These are phyloP conservation scores for Cheilosia vernalis DNA, from an alignment of 2,888 invertebrate species.

Conservation along the genomic window DNA sequence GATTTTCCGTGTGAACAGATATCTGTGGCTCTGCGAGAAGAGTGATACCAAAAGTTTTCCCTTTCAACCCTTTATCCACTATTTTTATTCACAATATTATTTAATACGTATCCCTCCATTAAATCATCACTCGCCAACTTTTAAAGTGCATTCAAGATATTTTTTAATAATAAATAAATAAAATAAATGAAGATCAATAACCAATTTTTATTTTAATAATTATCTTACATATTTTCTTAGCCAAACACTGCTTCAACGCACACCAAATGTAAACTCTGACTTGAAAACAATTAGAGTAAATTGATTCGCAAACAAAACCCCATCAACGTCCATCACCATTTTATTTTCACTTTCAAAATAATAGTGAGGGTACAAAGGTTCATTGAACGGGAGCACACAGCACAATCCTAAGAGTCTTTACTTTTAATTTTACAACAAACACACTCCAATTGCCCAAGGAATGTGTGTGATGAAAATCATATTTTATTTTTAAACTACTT, in stretches of 20 bases:
- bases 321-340: slow-evolving; percentile 31
- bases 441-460: slow-evolving; percentile 38
- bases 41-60: too few relatives aligned
- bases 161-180: too few relatives aligned
- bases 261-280: neutral
- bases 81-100: too few relatives aligned
- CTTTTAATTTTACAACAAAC: slow-evolving; percentile 41
- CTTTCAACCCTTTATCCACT: too few relatives aligned
- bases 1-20: too few relatives aligned
- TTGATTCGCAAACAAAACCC: slow-evolving; percentile 58
- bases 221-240: neutral
- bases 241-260: neutral
- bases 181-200: neutral
- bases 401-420: slow-evolving; percentile 2
- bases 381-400: slow-evolving; percentile 41
- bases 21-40: too few relatives aligned
- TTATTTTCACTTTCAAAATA: slow-evolving; percentile 15
- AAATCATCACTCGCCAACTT: too few relatives aligned
- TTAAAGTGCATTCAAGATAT: too few relatives aligned
- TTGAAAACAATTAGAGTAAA: slow-evolving; percentile 47
- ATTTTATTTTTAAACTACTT: slow-evolving; percentile 46
- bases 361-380: slow-evolving; percentile 32
- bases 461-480: slow-evolving; percentile 52
- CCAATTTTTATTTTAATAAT: neutral
- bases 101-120: neutral